A percentile compares a stretch with the other conserved stretches of the same genome.
Conservation (phyloP, 2,113 vertebrate species). For the Neopipo cinnamomea region DNA sequence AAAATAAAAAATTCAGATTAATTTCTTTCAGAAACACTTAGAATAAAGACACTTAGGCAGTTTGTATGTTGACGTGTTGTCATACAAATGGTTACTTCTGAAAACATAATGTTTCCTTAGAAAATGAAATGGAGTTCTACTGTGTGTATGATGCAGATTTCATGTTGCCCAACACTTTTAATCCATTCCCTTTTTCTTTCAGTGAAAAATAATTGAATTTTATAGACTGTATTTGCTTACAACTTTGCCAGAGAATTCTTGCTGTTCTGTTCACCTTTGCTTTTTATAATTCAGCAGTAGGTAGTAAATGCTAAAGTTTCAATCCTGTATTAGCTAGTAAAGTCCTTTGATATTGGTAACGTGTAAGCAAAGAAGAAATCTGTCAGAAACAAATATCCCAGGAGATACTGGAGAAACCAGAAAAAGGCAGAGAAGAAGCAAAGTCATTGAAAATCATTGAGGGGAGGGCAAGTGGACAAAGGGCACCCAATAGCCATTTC, state of each 20-base stretch:
- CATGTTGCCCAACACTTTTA: background rate
- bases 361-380: background rate
- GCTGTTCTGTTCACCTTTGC: constrained; percentile 42
- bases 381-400: background rate
- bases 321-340: background rate
- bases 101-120: background rate
- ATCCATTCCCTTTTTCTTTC: background rate
- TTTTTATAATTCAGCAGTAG: constrained; percentile 45
- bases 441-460: background rate
- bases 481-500: background rate
- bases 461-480: background rate
- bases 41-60: background rate
- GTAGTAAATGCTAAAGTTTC: constrained; percentile 50
- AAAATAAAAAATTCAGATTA: background rate
- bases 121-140: background rate
- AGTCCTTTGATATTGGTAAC: background rate
- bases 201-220: background rate
- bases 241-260: background rate
- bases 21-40: background rate
- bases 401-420: background rate
- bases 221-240: background rate
- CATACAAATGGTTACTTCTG: background rate
- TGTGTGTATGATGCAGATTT: background rate
- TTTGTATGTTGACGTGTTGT: background rate
- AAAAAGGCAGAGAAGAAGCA: background rate